These are phyloP conservation scores for Prolemur simus DNA, from an alignment of 2,113 vertebrate genomes.

Conservation along the genomic window DNA sequence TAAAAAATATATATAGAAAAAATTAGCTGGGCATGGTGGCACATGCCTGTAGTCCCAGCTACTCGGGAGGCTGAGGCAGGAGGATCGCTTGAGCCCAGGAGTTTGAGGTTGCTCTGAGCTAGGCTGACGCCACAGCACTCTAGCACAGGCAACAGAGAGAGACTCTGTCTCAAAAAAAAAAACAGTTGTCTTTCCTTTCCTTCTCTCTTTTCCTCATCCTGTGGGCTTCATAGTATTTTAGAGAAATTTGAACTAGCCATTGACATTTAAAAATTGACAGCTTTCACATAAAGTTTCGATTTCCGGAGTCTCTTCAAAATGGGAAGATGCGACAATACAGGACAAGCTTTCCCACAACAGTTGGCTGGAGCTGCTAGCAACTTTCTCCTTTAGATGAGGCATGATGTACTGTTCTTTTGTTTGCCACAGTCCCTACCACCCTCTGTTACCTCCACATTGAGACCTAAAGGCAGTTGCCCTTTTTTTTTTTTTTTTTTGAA, in stretches of 20 bases:
- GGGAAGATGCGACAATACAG: background rate
- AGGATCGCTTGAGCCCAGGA: no score
- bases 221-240: background rate
- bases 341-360: background rate
- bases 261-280: background rate
- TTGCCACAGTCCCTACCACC: background rate
- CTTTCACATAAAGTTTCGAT: background rate
- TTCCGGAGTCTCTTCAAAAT: background rate
- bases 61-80: no score
- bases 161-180: no score
- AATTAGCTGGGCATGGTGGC: no score
- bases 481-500: background rate
- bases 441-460: background rate
- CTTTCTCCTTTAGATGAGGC: background rate
- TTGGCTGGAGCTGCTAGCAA: background rate
- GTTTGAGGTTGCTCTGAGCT: no score
- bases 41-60: no score
- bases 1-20: no score
- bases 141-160: no score
- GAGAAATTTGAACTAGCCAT: background rate
- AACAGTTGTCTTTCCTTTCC: background rate
- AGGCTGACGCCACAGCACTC: no score
- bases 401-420: background rate
- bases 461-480: background rate
- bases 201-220: background rate